Base-by-base conservation (phyloP, 2,113 vertebrate genomes). In the Semicossyphus pulcher region DNA sequence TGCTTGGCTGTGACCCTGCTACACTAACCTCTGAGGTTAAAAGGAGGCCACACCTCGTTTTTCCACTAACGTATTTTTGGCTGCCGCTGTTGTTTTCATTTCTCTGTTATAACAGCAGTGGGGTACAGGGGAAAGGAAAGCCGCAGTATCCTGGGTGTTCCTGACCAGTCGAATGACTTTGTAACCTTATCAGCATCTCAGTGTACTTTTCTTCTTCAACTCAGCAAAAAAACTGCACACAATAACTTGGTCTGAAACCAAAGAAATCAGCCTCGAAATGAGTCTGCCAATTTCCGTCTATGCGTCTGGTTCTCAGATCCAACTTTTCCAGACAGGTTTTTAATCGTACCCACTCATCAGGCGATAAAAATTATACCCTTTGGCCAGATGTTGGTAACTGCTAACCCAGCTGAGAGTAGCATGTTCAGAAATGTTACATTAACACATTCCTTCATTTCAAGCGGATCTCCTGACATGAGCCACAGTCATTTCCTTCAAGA, bases 51-150 rank as follows among this genome's bases (percentile, higher is more conserved):
- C 54, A 54, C 61, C 71, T 79, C n/a, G 10, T 74, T 86, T n/a
- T 84, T 51, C n/a, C 65, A 70, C 78, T 80, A 78, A 28, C 60
- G 71, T 80, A 68, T 79, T 87, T 86, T 86, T 89, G 76, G 79
- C 72, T 23, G 34, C 51, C 18, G 61, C 23, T 49, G 51, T 62
- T 23, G 16, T 48, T 72, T 54, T 70, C 0, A 72, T 69, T 73
- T 41, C 21, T 59, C 32, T 63, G 18, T 66, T 57, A 39, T 56
- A 81, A 85, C 47, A 49, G 36, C 20, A 29, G 39, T 34, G 26
- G 39, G 45, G 23, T 28, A 31, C 29, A 39, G 23, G 42, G 48
- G 67, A 58, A 53, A 5, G 12, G 21, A n/a, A 75, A 66, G 70
- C 80, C 60, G 1, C 82, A 58, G 16, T 71, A 58, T 86, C 72